Conservation (phyloP, 2,888 invertebrate species). For the Salticus scenicus region DNA sequence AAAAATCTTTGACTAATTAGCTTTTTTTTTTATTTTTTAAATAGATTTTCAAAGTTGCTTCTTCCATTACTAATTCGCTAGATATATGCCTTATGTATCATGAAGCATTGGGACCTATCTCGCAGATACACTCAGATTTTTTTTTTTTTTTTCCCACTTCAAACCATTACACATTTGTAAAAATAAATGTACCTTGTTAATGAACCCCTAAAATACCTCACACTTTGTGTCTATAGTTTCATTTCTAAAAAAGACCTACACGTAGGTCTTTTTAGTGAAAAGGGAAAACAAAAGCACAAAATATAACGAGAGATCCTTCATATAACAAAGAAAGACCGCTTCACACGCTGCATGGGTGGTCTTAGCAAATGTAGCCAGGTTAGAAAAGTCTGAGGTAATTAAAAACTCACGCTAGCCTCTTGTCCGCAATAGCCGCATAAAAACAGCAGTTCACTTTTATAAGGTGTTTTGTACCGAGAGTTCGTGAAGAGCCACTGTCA, state of each 20-base stretch:
- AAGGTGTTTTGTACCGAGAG: slow-evolving; percentile 42
- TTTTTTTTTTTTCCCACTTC: too few species aligned
- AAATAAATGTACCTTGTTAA: not conserved
- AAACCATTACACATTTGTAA: too few species aligned
- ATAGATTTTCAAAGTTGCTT: too few species aligned
- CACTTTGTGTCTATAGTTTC: not conserved
- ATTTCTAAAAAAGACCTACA: not conserved
- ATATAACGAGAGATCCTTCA: slow-evolving; percentile 49
- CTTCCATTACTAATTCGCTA: too few species aligned
- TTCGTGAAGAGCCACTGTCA: slow-evolving; percentile 66
- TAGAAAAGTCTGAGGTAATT: slow-evolving; percentile 43
- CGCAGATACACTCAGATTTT: too few species aligned
- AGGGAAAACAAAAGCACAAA: slow-evolving; percentile 44
- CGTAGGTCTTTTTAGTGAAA: not conserved
- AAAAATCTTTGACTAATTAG: too few species aligned
- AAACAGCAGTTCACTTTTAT: slow-evolving; percentile 36
- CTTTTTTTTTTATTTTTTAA: too few species aligned
- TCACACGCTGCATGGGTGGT: slow-evolving; percentile 45
- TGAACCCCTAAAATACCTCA: not conserved
- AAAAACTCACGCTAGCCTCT: slow-evolving; percentile 47
- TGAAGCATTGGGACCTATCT: too few species aligned
- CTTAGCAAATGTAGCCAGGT: slow-evolving; percentile 15
- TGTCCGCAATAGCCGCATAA: slow-evolving; percentile 43
- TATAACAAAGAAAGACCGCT: slow-evolving; percentile 51
- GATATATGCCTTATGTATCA: too few species aligned